Conservation (phyloP, 2,797 vertebrate species). For the Pogoniulus pusillus region DNA sequence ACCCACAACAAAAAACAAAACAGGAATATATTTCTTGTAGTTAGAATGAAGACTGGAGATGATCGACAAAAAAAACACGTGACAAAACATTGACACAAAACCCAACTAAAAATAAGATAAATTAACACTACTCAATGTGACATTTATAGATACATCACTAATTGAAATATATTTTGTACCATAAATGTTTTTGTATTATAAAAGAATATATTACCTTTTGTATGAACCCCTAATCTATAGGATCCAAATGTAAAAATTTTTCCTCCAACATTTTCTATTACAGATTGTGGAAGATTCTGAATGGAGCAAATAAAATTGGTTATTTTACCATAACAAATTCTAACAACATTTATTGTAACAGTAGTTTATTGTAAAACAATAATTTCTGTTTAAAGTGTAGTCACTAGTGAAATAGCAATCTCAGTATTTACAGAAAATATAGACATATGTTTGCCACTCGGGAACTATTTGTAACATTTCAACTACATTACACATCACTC, state of each 20-base stretch:
- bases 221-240: slow-evolving; percentile 88
- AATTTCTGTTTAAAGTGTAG: not conserved
- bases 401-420: not conserved
- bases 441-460: not conserved
- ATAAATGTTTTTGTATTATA: not conserved
- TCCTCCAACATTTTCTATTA: slow-evolving; percentile 88
- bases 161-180: not conserved
- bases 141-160: not conserved
- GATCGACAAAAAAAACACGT: not conserved
- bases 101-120: not conserved
- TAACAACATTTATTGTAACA: not conserved
- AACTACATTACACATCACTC: not conserved
- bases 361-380: not conserved
- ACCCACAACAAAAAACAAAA: not conserved
- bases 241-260: slow-evolving; percentile 93
- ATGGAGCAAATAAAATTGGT: slow-evolving; percentile 35
- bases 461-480: not conserved
- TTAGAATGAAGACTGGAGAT: not conserved
- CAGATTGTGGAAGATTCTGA: slow-evolving; percentile 86
- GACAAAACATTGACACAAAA: no score
- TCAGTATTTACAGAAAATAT: not conserved
- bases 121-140: not conserved
- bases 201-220: slow-evolving; percentile 82
- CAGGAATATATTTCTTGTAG: not conserved
- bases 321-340: slow-evolving; percentile 23